phyloP scores from a whole-genome alignment of 2,888 invertebrate species.

The Drosophila acutilabella region DNA sequence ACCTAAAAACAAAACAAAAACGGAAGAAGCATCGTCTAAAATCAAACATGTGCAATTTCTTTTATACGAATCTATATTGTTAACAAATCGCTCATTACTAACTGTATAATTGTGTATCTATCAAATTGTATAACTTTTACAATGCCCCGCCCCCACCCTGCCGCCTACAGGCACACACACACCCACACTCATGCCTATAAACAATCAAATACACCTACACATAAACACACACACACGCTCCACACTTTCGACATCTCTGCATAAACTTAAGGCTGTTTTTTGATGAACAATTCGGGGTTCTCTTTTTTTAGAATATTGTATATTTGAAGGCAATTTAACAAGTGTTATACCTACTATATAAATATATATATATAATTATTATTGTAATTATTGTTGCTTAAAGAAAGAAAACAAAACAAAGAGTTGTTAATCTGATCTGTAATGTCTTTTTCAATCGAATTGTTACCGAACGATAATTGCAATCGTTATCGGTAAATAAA shows the following conservation, averaged over 20 bases:
- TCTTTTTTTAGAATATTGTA: conserved; percentile 67
- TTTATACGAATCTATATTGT: conserved; percentile 75
- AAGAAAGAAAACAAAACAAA: conserved; percentile 22
- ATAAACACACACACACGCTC: conserved; percentile 22
- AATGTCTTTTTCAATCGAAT: conserved; percentile 73
- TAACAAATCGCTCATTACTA: conserved; percentile 66
- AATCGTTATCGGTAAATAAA: conserved; percentile 49
- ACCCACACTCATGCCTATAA: conserved; percentile 32
- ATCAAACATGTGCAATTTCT: conserved; percentile 79
- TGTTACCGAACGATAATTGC: conserved; percentile 41
- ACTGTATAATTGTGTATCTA: conserved; percentile 53
- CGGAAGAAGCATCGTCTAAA: conserved; percentile 38
- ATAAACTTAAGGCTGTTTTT: conserved; percentile 79
- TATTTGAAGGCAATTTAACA: conserved; percentile 70
- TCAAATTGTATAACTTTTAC: conserved; percentile 55
- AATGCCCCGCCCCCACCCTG: conserved; percentile 14
- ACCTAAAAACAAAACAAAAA: conserved; percentile 48
- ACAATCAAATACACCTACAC: conserved; percentile 15
- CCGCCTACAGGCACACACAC: conserved; percentile 11
- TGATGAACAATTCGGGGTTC: conserved; percentile 70
- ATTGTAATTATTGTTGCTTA: conserved; percentile 76
- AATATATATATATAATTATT: conserved; percentile 48
- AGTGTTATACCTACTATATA: conserved; percentile 60
- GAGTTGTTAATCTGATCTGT: conserved; percentile 68
- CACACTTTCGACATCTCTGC: conserved; percentile 57